These are phyloP conservation scores for Muscicapa comitata DNA, from an alignment of 2,797 vertebrate genomes.

Conservation along the genomic window DNA sequence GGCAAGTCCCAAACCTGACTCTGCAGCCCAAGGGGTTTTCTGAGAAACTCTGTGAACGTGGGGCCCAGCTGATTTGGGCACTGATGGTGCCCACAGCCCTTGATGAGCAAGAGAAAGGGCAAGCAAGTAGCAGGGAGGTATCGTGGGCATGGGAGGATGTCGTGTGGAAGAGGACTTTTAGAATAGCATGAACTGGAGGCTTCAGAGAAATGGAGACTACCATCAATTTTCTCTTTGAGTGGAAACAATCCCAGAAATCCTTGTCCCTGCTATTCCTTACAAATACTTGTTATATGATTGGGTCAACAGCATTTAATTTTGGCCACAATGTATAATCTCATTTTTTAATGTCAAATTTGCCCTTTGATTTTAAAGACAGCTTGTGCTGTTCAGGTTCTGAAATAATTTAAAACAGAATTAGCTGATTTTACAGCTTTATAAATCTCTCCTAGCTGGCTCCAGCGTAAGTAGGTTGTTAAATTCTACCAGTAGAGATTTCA, in stretches of 20 bases:
- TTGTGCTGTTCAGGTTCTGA: not conserved
- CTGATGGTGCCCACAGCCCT: fast-evolving
- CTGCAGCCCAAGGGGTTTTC: not conserved
- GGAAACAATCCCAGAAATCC: not conserved
- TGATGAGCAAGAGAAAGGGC: not conserved
- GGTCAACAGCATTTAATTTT: conserved; percentile 1
- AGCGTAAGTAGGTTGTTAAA: not conserved
- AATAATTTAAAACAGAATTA: conserved; percentile 38
- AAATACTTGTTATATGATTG: not conserved
- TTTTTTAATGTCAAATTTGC: not conserved
- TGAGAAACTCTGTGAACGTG: not conserved
- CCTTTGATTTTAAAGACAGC: conserved; percentile 21
- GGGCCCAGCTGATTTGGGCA: not conserved
- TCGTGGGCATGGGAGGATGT: not conserved
- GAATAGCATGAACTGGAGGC: not conserved
- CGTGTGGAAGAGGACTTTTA: not conserved
- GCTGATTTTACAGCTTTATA: conserved; percentile 26
- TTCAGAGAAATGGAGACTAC: not conserved
- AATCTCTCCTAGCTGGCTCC: conserved; percentile 16
- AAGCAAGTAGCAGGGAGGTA: not conserved
- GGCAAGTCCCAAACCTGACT: not conserved
- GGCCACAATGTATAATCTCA: not conserved
- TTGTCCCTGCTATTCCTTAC: not conserved
- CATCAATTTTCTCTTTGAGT: not conserved
- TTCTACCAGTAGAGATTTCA: conserved; percentile 17